Evolutionary conservation across 2,888 invertebrate species (phyloP), one percentile per base, ranked within the genome.

Genomic region (Fabriciana adippe): DNA sequence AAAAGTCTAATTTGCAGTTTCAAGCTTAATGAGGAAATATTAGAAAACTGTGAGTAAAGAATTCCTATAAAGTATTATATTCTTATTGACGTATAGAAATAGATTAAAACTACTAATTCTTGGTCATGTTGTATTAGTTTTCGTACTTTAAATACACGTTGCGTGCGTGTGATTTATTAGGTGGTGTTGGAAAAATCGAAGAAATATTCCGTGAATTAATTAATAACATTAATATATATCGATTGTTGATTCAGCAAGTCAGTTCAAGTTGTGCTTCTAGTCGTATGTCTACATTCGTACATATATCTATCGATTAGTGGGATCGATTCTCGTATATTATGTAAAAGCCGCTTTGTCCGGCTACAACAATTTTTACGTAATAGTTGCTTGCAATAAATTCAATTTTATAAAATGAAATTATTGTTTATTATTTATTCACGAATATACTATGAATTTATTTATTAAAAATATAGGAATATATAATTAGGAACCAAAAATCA

Each of bases 311-410:
- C 71, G 73, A 71, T 73, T 72, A 48, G 8, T 61, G 21, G 55
- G 26, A 69, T 72, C 74, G 73, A 73, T 74, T 41, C 45, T 47
- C 26, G 55, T 48, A 63, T 72, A 71, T 69, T 70, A 71, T 74
- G 71, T 57, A 74, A 55, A 66, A 35, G 50, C 26, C 41, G 35
- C 26, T 26, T 31, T 26, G 50, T 18, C 21, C 18, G n/a, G 16
- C 26, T 21, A 47, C 26, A 59, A 47, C 47, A 41, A 41, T 41
- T 41, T 2, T 47, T 15, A 59, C 8, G 18, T 13, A 59, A 59
- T 47, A 57, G 45, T 8, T 55, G 11, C 35, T n/a, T 59, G 47
- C 57, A 47, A 11, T 47, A 57, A 0, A 47, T 26, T 57, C 8
- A 26, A 4, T 14, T 5, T 48, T n/a, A n/a, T 15, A 16, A 47